A percentile compares a stretch with the other conserved stretches of the same genome.
These are phyloP conservation scores for Rhabdornis inornatus DNA, from an alignment of 2,113 vertebrate genomes.

Conservation along the genomic window DNA sequence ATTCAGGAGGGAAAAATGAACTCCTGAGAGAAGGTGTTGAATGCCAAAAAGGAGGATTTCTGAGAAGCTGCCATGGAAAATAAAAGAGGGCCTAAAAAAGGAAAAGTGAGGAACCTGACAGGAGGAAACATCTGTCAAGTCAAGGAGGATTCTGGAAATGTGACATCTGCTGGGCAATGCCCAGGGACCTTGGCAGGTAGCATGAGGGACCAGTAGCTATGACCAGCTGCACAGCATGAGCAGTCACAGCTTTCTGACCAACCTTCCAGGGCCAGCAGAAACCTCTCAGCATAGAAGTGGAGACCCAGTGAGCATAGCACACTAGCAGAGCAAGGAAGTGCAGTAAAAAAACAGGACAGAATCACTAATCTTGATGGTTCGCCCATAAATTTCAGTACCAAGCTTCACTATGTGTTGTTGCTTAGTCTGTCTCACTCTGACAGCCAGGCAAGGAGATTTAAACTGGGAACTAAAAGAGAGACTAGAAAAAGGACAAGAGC, in stretches of 20 bases:
- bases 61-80: neutral
- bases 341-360: neutral
- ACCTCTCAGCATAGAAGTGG: neutral
- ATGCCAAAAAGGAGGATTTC: neutral
- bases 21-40: neutral
- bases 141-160: neutral
- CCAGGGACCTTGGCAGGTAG: neutral
- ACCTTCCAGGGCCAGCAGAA: neutral
- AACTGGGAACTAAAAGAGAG: neutral
- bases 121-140: neutral
- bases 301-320: neutral
- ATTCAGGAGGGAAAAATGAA: neutral
- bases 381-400: neutral
- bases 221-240: neutral
- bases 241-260: neutral
- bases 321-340: neutral
- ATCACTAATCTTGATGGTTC: neutral
- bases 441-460: neutral
- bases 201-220: fast-evolving
- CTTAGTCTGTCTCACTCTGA: neutral
- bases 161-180: neutral
- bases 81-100: neutral
- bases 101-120: neutral
- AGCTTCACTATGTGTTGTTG: neutral
- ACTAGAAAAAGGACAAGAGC: neutral